Conservation (phyloP, 1,140 invertebrate species). For the Drosophila triauraria region DNA sequence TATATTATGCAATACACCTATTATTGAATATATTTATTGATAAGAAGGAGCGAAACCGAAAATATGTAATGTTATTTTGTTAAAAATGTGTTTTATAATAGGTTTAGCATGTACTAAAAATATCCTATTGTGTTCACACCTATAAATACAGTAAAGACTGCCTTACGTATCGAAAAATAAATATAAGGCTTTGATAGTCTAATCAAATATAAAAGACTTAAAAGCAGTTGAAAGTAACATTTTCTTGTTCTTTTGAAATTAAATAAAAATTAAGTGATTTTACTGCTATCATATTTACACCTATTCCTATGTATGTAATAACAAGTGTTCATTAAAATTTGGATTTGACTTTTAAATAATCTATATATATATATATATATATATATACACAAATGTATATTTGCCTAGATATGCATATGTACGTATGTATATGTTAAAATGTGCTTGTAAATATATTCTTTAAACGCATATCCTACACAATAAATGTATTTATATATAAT, state of each 20-base stretch:
- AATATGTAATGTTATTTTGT: constrained; percentile 53
- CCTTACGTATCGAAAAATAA: not conserved
- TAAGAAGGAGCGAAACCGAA: constrained; percentile 14
- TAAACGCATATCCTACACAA: constrained; percentile 14
- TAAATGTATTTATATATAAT: constrained; percentile 35
- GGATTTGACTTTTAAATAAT: too few relatives aligned
- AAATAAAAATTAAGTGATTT: too few relatives aligned
- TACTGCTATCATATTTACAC: too few relatives aligned
- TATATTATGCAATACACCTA: not conserved
- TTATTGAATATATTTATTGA: not conserved
- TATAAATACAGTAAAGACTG: constrained; percentile 26
- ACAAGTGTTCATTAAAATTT: too few relatives aligned
- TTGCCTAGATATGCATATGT: constrained; percentile 24
- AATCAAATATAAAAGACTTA: not conserved
- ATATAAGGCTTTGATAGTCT: constrained; percentile 8
- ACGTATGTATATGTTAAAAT: constrained; percentile 12
- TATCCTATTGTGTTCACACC: constrained; percentile 26
- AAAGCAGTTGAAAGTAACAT: not conserved
- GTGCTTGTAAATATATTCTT: constrained; percentile 11
- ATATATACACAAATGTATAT: constrained; percentile 30
- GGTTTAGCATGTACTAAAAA: constrained; percentile 71
- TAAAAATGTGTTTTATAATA: constrained; percentile 63
- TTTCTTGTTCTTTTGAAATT: too few relatives aligned
- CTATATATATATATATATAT: constrained; percentile 18
- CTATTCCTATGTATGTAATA: too few relatives aligned